Conservation (phyloP, 2,113 vertebrate species). For the Cariama cristata region DNA sequence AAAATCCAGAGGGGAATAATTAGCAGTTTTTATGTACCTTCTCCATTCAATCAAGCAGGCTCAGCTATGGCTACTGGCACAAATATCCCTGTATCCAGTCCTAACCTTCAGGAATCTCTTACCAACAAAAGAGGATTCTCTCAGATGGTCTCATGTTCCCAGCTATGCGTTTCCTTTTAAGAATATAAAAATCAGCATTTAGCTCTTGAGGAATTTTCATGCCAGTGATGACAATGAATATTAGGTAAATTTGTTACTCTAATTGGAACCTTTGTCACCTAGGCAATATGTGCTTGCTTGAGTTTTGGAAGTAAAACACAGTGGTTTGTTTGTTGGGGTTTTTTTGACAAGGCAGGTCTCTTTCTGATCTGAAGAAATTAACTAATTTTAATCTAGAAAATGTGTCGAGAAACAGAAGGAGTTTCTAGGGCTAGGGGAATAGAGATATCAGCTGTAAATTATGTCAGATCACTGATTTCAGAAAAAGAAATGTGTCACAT, state of each 20-base stretch:
- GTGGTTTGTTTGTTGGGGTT: fast-evolving
- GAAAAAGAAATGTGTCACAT: not conserved
- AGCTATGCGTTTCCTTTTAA: not conserved
- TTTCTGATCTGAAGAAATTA: not conserved
- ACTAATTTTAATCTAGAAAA: not conserved
- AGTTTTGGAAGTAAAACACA: not conserved
- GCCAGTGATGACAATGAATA: not conserved
- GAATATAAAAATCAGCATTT: not conserved
- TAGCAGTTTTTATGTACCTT: not conserved
- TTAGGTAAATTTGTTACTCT: not conserved
- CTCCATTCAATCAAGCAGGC: not conserved
- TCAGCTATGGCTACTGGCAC: not conserved
- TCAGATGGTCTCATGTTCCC: not conserved
- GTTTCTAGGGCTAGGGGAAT: not conserved
- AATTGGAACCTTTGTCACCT: not conserved
- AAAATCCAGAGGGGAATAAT: not conserved
- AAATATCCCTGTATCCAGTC: not conserved
- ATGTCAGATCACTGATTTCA: not conserved
- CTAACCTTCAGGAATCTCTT: not conserved
- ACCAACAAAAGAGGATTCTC: not conserved
- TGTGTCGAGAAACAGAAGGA: not conserved
- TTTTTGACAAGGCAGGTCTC: not conserved
- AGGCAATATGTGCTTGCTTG: not conserved
- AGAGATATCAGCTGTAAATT: not conserved
- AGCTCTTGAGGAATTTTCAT: not conserved